phyloP scores from a whole-genome alignment of 2,888 invertebrate genomes.

The Morpho achilles region DNA sequence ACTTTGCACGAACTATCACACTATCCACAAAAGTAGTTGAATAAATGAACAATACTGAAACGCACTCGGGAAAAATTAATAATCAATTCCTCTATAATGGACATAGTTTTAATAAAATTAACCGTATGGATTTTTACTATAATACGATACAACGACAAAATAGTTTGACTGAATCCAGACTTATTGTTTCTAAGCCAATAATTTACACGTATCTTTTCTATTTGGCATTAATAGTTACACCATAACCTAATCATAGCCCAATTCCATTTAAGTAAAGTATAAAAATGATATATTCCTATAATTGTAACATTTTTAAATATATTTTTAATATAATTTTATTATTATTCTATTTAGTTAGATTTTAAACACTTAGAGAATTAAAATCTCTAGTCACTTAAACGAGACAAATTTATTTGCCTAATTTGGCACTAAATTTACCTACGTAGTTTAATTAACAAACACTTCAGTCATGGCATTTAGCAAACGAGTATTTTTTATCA shows the following conservation, averaged over 20 bases:
- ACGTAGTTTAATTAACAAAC: conserved; percentile 61
- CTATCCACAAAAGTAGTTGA: conserved; percentile 18
- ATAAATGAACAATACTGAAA: conserved; percentile 9
- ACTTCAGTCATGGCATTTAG: conserved; percentile 61
- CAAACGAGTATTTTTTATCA: conserved; percentile 25
- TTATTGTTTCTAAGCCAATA: conserved; percentile 16
- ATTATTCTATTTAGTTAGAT: conserved; percentile 15
- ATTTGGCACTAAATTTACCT: conserved; percentile 34
- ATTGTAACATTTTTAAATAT: conserved; percentile 17
- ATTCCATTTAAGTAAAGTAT: conserved; percentile 17
- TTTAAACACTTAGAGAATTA: conserved; percentile 19
- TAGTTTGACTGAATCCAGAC: background rate
- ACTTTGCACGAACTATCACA: conserved; percentile 37
- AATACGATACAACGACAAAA: background rate
- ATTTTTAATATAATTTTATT: conserved; percentile 10
- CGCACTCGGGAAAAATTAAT: conserved; percentile 11
- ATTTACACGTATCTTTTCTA: conserved; percentile 10
- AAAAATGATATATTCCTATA: conserved; percentile 20
- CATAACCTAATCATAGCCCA: conserved; percentile 7
- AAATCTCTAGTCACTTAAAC: conserved; percentile 10
- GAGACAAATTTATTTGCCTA: conserved; percentile 19
- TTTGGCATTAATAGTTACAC: conserved; percentile 11
- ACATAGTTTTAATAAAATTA: conserved; percentile 8
- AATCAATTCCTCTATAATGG: conserved; percentile 23
- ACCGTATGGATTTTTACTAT: background rate